phyloP scores from a whole-genome alignment of 2,797 vertebrate genomes.

The Hydrophis major region DNA sequence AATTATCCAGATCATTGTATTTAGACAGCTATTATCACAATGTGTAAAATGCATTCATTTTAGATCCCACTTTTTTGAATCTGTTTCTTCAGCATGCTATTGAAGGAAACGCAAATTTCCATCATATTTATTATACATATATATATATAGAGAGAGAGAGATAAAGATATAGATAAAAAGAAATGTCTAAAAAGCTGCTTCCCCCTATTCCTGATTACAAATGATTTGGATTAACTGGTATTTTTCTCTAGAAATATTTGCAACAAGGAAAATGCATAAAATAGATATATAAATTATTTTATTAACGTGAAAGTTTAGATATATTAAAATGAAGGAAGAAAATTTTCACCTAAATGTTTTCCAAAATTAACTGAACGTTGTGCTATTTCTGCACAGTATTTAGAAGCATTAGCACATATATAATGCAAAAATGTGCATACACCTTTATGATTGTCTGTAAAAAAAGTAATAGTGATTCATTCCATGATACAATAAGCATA shows the following conservation, averaged over 20 bases:
- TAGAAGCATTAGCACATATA: slow-evolving; percentile 42
- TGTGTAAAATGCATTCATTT: slow-evolving; percentile 16
- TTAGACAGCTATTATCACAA: slow-evolving; percentile 40
- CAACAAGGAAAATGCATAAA: slow-evolving; percentile 31
- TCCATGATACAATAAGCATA: slow-evolving; percentile 26
- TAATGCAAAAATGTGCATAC: slow-evolving; percentile 40
- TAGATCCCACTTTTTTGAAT: slow-evolving; percentile 17
- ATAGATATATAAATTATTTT: slow-evolving; percentile 28
- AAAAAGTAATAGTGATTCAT: slow-evolving; percentile 26
- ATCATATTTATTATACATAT: slow-evolving; percentile 28
- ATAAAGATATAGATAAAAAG: neutral
- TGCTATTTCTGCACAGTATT: slow-evolving; percentile 8
- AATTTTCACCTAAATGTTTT: neutral
- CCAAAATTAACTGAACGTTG: neutral
- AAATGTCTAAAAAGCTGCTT: slow-evolving; percentile 26
- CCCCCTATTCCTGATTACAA: neutral
- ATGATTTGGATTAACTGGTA: neutral
- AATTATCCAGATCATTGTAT: slow-evolving; percentile 59
- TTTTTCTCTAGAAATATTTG: slow-evolving; percentile 15
- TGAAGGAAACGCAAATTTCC: slow-evolving; percentile 14
- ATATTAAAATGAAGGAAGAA: neutral
- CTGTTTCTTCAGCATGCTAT: neutral
- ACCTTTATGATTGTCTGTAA: slow-evolving; percentile 32
- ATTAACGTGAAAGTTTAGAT: slow-evolving; percentile 30
- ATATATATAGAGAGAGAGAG: neutral